Evolutionary conservation across 1,140 invertebrate species (phyloP).

Genomic region (Calephelis virginiensis): DNA sequence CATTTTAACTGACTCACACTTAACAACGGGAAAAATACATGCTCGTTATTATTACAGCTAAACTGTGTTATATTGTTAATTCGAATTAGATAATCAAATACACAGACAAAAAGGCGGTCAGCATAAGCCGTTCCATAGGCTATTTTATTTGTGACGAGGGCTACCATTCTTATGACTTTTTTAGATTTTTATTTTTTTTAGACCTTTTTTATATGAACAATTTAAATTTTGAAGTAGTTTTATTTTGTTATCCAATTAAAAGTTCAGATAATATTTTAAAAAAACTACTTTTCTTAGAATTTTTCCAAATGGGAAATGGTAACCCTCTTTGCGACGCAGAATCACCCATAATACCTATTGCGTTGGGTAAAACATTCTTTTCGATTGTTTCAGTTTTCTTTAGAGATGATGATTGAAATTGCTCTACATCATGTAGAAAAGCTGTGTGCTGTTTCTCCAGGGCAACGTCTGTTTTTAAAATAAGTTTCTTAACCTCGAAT

Average conservation of each 20-base stretch:
- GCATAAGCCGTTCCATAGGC: constrained; percentile 27
- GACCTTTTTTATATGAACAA: too few species aligned
- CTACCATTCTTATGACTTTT: too few species aligned
- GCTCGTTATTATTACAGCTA: constrained; percentile 29
- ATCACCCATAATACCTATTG: constrained; percentile 82
- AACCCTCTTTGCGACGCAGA: constrained; percentile 18
- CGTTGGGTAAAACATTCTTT: constrained; percentile 89
- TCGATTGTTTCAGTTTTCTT: constrained; percentile 88
- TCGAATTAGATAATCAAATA: background rate
- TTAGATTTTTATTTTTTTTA: too few species aligned
- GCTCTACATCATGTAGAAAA: constrained; percentile 86
- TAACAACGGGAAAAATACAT: constrained; percentile 28
- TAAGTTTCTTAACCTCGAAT: constrained; percentile 18
- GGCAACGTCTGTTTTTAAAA: constrained; percentile 82
- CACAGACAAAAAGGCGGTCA: constrained; percentile 19
- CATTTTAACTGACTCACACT: constrained; percentile 18
- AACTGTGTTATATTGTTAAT: constrained; percentile 1
- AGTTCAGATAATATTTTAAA: too few species aligned
- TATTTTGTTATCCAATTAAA: too few species aligned
- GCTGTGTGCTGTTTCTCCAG: constrained; percentile 86
- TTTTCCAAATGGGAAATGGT: background rate
- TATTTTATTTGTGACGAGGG: constrained; percentile 16
- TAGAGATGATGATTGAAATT: constrained; percentile 83
- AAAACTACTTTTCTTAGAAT: too few species aligned
- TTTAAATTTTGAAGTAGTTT: too few species aligned